Percentiles rank a stretch among this genome's conserved stretches.
phyloP scores from a whole-genome alignment of 2,113 vertebrate genomes.

The Formicarius rufipectus region DNA sequence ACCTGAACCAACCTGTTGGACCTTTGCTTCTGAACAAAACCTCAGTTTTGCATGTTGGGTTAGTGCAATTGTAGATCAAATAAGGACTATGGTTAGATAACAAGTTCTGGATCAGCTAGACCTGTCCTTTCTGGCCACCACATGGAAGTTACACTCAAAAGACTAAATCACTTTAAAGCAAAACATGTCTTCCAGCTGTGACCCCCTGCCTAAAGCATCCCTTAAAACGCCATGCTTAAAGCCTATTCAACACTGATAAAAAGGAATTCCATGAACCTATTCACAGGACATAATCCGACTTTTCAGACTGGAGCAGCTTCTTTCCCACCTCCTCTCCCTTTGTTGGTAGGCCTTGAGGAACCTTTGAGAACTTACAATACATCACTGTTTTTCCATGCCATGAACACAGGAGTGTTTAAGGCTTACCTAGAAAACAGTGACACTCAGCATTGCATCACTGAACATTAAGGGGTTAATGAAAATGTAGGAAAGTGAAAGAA shows the following conservation, averaged over 20 bases:
- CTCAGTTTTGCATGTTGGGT: neutral
- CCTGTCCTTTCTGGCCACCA: neutral
- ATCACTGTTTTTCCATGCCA: neutral
- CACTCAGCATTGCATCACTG: neutral
- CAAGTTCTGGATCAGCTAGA: neutral
- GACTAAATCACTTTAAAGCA: neutral
- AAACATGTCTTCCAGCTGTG: neutral
- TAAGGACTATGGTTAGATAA: neutral
- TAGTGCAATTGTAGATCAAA: neutral
- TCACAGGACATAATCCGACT: neutral
- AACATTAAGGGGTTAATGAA: neutral
- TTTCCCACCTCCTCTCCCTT: neutral
- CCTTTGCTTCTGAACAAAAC: neutral
- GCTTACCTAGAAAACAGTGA: neutral
- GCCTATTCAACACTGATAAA: neutral
- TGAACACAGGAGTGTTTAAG: neutral
- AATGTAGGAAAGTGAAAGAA: neutral
- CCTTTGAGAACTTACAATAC: neutral
- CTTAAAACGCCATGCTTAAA: neutral
- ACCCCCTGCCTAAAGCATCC: neutral
- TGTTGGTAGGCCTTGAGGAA: neutral
- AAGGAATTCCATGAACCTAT: neutral
- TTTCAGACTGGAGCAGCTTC: neutral
- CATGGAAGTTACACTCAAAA: neutral
- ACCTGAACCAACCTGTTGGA: neutral